These are phyloP conservation scores for Meiosimyza decipiens DNA, from an alignment of 2,888 invertebrate genomes.

Conservation along the genomic window DNA sequence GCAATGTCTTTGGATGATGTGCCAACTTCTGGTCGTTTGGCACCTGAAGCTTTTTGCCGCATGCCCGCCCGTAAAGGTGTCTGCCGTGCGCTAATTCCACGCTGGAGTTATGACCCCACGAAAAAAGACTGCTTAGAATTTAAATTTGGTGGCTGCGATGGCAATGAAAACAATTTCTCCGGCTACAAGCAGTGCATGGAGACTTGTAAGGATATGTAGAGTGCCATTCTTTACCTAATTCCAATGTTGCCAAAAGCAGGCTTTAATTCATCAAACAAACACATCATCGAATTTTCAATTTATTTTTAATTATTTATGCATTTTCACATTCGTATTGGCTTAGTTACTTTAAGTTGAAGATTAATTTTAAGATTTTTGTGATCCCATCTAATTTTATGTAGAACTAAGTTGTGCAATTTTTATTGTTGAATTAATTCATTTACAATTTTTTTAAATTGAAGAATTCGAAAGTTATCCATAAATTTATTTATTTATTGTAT, in stretches of 20 bases:
- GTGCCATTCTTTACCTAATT: background rate
- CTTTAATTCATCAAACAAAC: conserved; percentile 19
- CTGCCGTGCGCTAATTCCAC: conserved; percentile 65
- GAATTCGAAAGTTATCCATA: background rate
- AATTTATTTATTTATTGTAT: conserved; percentile 42
- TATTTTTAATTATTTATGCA: conserved; percentile 36
- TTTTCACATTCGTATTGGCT: conserved; percentile 28
- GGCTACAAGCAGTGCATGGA: conserved; percentile 68
- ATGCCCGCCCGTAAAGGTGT: conserved; percentile 66
- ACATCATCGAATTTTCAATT: conserved; percentile 21
- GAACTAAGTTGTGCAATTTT: background rate
- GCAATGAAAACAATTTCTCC: conserved; percentile 70
- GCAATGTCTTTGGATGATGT: conserved; percentile 62
- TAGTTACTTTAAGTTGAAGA: conserved; percentile 21
- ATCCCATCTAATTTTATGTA: conserved; percentile 11
- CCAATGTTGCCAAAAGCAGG: conserved; percentile 54
- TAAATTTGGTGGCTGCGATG: conserved; percentile 71
- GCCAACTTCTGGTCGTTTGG: conserved; percentile 55
- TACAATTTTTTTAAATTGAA: too few relatives aligned
- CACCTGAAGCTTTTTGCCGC: conserved; percentile 62
- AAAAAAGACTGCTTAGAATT: conserved; percentile 68
- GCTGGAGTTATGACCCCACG: conserved; percentile 68
- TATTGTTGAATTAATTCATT: too few relatives aligned
- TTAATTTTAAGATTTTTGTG: conserved; percentile 25
- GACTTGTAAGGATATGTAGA: conserved; percentile 67